Percentiles rank a stretch among this genome's conserved stretches.
Evolutionary conservation across 2,113 vertebrate species (phyloP).

Genomic region (Coturnix japonica): DNA sequence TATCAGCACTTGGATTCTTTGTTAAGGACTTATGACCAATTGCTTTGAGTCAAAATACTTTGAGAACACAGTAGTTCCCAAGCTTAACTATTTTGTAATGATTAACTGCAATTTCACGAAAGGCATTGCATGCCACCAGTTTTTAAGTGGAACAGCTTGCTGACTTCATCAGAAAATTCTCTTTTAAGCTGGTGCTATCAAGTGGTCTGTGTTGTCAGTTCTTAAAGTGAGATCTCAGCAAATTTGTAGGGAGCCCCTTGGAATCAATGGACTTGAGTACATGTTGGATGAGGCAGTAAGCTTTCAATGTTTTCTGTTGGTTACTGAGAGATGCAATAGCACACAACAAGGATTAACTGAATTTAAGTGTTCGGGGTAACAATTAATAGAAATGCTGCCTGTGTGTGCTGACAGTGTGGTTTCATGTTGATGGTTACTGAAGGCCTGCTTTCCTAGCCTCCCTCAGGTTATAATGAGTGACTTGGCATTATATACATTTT

Average conservation of each 20-base stretch:
- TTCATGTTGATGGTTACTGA: slow-evolving; percentile 63
- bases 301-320: neutral
- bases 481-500: neutral
- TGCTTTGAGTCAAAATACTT: slow-evolving; percentile 28
- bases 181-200: neutral
- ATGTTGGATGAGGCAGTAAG: neutral
- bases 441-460: slow-evolving; percentile 5
- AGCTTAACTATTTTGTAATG: slow-evolving; percentile 36
- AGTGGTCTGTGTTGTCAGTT: neutral
- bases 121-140: neutral
- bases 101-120: slow-evolving; percentile 54
- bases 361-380: slow-evolving; percentile 58
- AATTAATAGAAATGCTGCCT: slow-evolving; percentile 58
- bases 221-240: neutral
- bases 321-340: neutral
- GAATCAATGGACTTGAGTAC: neutral
- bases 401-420: slow-evolving; percentile 24
- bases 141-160: slow-evolving; percentile 38
- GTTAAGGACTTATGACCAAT: slow-evolving; percentile 30
- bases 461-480: slow-evolving; percentile 46
- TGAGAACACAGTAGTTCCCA: slow-evolving; percentile 31
- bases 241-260: neutral
- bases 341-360: slow-evolving; percentile 50
- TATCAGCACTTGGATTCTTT: neutral
- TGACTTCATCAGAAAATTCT: slow-evolving; percentile 41